Conservation (phyloP, 2,888 invertebrate species). For the Parnassius smintheus region DNA sequence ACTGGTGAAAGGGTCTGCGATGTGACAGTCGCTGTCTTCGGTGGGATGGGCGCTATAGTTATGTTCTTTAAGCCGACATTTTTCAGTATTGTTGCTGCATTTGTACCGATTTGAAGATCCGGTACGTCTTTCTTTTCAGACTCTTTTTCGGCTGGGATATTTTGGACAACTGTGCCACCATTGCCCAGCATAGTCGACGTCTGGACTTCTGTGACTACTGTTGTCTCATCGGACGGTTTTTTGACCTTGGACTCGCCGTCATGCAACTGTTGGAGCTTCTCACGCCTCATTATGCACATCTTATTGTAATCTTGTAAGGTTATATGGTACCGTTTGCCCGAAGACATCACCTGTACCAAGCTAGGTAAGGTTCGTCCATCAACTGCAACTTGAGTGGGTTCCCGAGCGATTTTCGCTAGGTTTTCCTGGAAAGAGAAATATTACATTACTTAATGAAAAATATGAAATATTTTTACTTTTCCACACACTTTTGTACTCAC, state of each 20-base stretch:
- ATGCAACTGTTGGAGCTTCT: slow-evolving; percentile 81
- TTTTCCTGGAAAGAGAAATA: slow-evolving; percentile 53
- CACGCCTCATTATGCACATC: slow-evolving; percentile 86
- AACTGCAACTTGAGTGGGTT: slow-evolving; percentile 79
- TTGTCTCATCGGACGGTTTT: slow-evolving; percentile 41
- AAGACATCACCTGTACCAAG: slow-evolving; percentile 87
- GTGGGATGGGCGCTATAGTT: slow-evolving; percentile 71
- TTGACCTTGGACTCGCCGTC: slow-evolving; percentile 40
- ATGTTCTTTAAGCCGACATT: slow-evolving; percentile 75
- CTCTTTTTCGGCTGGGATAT: slow-evolving; percentile 43
- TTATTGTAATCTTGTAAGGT: slow-evolving; percentile 90
- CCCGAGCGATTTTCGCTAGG: slow-evolving; percentile 60
- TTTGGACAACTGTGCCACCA: slow-evolving; percentile 62
- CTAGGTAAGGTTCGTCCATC: slow-evolving; percentile 82
- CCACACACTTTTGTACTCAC: too few species aligned
- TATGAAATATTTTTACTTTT: too few species aligned
- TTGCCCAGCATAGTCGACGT: slow-evolving; percentile 64
- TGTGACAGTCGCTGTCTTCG: slow-evolving; percentile 66
- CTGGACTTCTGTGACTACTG: slow-evolving; percentile 64
- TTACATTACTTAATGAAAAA: too few species aligned
- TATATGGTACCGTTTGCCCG: slow-evolving; percentile 90
- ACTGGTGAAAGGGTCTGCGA: slow-evolving; percentile 51
- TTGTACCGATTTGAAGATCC: slow-evolving; percentile 54
- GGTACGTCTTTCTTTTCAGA: slow-evolving; percentile 47
- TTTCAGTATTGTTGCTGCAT: slow-evolving; percentile 70